Evolutionary conservation across 2,888 invertebrate species (phyloP).

Genomic region (Xestobium rufovillosum): DNA sequence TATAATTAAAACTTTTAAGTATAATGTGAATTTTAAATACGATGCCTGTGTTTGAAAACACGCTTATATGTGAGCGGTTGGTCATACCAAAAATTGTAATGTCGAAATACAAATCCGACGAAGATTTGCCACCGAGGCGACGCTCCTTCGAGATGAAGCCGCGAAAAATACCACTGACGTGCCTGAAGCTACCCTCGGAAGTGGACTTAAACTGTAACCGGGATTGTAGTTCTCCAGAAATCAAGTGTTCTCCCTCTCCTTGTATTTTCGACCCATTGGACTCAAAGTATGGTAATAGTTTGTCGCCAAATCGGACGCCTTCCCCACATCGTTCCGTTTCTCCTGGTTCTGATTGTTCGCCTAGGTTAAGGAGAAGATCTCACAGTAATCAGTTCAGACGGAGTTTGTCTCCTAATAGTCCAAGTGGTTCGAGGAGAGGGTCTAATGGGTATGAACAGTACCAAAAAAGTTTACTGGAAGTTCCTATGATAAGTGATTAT

Average conservation of each 20-base stretch:
- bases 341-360: conserved; percentile 27
- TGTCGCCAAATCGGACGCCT: conserved; percentile 27
- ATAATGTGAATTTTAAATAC: too few species aligned
- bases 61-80: conserved; percentile 19
- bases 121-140: too few species aligned
- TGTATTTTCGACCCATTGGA: conserved; percentile 35
- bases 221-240: conserved; percentile 32
- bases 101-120: conserved; percentile 19
- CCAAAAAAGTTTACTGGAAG: conserved; percentile 66
- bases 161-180: neutral
- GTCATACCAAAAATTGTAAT: conserved; percentile 29
- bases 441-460: conserved; percentile 66
- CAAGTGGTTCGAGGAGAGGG: conserved; percentile 28
- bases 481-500: conserved; percentile 70
- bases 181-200: conserved; percentile 5
- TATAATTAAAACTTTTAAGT: too few species aligned
- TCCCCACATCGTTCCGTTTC: conserved; percentile 33
- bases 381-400: conserved; percentile 29
- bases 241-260: conserved; percentile 40
- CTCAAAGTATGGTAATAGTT: too few species aligned
- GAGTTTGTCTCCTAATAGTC: conserved; percentile 33
- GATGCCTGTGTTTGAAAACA: conserved; percentile 20
- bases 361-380: conserved; percentile 29
- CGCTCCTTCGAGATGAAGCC: neutral
- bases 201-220: neutral